These are phyloP conservation scores for Leptopilina drosophilae DNA, from an alignment of 2,888 invertebrate species.

Conservation along the genomic window DNA sequence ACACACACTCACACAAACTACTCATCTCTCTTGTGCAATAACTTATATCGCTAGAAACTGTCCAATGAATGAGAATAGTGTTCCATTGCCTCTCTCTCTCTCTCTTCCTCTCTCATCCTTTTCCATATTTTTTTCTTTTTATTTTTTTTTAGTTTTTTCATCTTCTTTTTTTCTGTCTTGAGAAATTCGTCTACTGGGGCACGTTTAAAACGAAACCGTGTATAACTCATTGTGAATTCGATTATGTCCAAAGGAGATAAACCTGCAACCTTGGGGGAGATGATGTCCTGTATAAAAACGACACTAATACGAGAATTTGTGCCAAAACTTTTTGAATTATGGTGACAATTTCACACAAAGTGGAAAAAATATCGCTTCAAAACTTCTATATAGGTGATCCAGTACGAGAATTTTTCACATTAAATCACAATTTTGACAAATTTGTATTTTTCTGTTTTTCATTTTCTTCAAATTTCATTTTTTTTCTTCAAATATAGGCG, in stretches of 20 bases:
- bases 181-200: constrained; percentile 12
- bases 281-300: not conserved
- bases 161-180: constrained; percentile 6
- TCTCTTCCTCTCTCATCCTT: no score
- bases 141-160: no score
- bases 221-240: constrained; percentile 17
- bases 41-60: constrained; percentile 61
- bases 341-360: constrained; percentile 21
- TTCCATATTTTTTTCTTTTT: no score
- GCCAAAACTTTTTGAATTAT: constrained; percentile 32
- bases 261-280: constrained; percentile 5
- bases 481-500: not conserved
- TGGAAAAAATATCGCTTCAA: constrained; percentile 19
- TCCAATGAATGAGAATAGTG: constrained; percentile 63
- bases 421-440: constrained; percentile 13
- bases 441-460: not conserved
- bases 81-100: not conserved
- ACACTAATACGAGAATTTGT: constrained; percentile 20
- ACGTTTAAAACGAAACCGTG: not conserved
- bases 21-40: no score
- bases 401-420: not conserved
- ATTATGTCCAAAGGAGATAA: constrained; percentile 17
- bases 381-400: not conserved
- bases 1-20: no score
- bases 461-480: no score